phyloP scores from a whole-genome alignment of 2,888 invertebrate genomes.

The Diaprepes abbreviatus region DNA sequence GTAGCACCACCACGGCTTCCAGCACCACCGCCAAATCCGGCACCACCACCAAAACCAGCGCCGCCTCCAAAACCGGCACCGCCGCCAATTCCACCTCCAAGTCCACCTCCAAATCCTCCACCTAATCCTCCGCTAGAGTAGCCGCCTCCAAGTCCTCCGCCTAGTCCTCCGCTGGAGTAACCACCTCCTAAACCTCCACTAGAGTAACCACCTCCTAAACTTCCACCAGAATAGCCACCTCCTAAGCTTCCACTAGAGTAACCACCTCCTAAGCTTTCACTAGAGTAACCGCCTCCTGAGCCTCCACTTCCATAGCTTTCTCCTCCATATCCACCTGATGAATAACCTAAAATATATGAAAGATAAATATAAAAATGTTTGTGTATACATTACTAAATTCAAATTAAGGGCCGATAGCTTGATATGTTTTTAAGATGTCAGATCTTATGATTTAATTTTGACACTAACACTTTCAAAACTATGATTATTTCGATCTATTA shows the following conservation, averaged over 20 bases:
- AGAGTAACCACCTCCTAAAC: constrained; percentile 38
- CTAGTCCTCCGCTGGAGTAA: constrained; percentile 37
- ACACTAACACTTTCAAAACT: no score
- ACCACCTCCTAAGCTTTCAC: constrained; percentile 6
- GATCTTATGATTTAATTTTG: no score
- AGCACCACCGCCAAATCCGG: constrained; percentile 46
- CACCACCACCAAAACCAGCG: constrained; percentile 44
- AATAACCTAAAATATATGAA: constrained; percentile 4
- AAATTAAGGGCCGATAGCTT: no score
- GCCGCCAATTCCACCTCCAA: constrained; percentile 50
- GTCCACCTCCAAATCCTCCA: constrained; percentile 48
- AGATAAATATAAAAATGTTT: not conserved
- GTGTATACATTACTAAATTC: no score
- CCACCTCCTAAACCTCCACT: constrained; percentile 44
- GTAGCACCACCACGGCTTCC: constrained; percentile 50
- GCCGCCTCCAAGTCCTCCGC: constrained; percentile 43
- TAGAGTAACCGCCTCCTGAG: constrained; percentile 41
- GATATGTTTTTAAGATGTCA: no score
- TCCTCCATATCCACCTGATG: constrained; percentile 46
- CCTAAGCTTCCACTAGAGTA: constrained; percentile 33
- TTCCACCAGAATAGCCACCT: constrained; percentile 28
- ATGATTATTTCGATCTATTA: no score
- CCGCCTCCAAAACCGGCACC: constrained; percentile 47
- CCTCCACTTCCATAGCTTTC: constrained; percentile 34
- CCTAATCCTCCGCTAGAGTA: constrained; percentile 35